Evolutionary conservation across 2,888 invertebrate species (phyloP).

Genomic region (Clistopyga incitator): DNA sequence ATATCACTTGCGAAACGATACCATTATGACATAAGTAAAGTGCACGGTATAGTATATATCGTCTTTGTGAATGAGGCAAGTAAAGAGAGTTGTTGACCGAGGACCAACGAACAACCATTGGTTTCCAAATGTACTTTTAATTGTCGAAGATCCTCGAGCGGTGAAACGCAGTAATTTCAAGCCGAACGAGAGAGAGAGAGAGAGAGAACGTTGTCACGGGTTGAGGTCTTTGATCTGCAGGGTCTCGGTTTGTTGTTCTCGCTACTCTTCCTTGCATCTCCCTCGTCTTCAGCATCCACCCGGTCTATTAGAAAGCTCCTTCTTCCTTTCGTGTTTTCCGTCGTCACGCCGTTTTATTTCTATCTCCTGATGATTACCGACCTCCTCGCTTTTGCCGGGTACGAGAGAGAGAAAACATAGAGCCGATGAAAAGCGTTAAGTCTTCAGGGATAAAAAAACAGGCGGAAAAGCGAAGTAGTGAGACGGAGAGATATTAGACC

Average conservation of each 20-base stretch:
- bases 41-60: too few relatives aligned
- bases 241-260: not conserved
- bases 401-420: not conserved
- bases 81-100: not conserved
- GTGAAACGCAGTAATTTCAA: slow-evolving; percentile 6
- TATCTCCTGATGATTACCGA: slow-evolving; percentile 8
- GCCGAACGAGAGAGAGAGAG: not conserved
- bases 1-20: too few relatives aligned
- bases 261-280: not conserved
- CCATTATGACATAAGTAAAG: too few relatives aligned
- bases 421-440: not conserved
- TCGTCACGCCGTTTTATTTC: slow-evolving; percentile 16
- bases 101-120: not conserved
- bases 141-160: slow-evolving; percentile 15
- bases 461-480: slow-evolving; percentile 15
- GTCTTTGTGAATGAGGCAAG: not conserved
- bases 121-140: slow-evolving; percentile 28
- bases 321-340: slow-evolving; percentile 24
- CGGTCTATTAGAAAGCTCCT: slow-evolving; percentile 14
- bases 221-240: slow-evolving; percentile 12
- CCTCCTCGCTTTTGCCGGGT: not conserved
- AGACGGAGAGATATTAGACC: slow-evolving; percentile 8
- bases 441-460: not conserved
- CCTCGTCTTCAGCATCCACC: not conserved
- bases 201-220: slow-evolving; percentile 2